Evolutionary conservation across 2,797 vertebrate species (phyloP), one percentile per base, ranked within the genome.

Genomic region (Percopsis omiscomaycus): DNA sequence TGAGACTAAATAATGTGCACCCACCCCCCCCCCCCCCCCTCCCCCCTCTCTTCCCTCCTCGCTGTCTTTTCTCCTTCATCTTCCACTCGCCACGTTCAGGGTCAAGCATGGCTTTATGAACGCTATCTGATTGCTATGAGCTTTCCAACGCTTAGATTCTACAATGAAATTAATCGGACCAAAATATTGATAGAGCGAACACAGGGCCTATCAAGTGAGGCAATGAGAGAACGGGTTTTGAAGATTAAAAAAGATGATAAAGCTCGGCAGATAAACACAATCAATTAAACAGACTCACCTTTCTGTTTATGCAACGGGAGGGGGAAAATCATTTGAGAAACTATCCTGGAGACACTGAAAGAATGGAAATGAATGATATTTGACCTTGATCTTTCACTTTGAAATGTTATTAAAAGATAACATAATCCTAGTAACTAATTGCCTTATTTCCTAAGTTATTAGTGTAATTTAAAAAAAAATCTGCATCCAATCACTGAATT

Each of bases 151-250:
- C 82, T 48, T 16, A 67, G 77, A 86, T 83, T 81, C 73, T 27
- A 78, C 27, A 14, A 77, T 82, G 83, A 90, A 91, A 92, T 90
- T 86, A 90, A 91, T 92, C 89, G 80, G 87, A 83, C 86, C 86
- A 81, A 86, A 90, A 89, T 87, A 91, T 91, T 84, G 89, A 91
- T 56, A 66, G 32, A 37, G 8, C 1, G 66, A 75, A 74, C 59
- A 73, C 78, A 73, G 65, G 78, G 79, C 66, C 74, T 70, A 86
- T 85, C 84, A 83, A 85, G 76, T 61, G 76, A 72, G 75, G 82
- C 81, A 84, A 80, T 80, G 77, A 75, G 61, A 46, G 74, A 73
- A 70, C 48, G 67, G 73, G 73, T 59, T 60, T 47, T 29, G 48
- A 64, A 59, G 56, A 9, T 47, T 13, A 16, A 15, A 12, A 29